Conservation (phyloP, 2,797 vertebrate genomes). For the Helostoma temminkii region DNA sequence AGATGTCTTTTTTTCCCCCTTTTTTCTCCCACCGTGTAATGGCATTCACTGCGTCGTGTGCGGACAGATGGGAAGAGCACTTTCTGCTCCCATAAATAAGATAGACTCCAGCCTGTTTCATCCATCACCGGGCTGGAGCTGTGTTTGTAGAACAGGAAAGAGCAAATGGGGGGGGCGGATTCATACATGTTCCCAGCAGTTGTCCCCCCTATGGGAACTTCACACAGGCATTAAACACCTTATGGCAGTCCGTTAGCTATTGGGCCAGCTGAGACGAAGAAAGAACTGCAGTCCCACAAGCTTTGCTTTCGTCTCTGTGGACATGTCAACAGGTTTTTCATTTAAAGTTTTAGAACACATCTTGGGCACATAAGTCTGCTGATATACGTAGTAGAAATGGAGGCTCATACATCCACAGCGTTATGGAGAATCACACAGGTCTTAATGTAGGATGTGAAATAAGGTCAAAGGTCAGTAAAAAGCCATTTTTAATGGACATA, state of each 20-base stretch:
- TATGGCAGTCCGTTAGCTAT: constrained; percentile 74
- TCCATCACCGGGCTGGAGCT: constrained; percentile 77
- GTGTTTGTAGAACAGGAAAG: constrained; percentile 73
- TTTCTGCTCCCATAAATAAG: constrained; percentile 81
- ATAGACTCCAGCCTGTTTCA: constrained; percentile 77
- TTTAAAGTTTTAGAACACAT: constrained; percentile 73
- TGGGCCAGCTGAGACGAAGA: constrained; percentile 67
- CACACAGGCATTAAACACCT: constrained; percentile 82
- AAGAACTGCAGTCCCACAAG: constrained; percentile 54
- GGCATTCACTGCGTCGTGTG: constrained; percentile 66
- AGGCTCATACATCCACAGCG: constrained; percentile 31
- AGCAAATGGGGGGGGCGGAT: constrained; percentile 47
- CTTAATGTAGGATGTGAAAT: constrained; percentile 50
- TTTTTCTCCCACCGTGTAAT: constrained; percentile 57
- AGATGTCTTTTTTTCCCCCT: constrained; percentile 48
- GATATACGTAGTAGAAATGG: constrained; percentile 66
- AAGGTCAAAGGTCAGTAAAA: constrained; percentile 16
- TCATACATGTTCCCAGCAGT: constrained; percentile 78
- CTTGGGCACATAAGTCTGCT: constrained; percentile 62
- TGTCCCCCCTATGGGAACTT: constrained; percentile 72
- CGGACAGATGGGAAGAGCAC: constrained; percentile 61
- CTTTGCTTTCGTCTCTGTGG: constrained; percentile 48
- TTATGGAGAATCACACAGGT: constrained; percentile 37
- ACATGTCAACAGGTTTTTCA: constrained; percentile 80
- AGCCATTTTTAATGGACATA: not conserved